Base-by-base conservation (phyloP, 2,113 vertebrate genomes). In the Zosterops hypoxanthus region DNA sequence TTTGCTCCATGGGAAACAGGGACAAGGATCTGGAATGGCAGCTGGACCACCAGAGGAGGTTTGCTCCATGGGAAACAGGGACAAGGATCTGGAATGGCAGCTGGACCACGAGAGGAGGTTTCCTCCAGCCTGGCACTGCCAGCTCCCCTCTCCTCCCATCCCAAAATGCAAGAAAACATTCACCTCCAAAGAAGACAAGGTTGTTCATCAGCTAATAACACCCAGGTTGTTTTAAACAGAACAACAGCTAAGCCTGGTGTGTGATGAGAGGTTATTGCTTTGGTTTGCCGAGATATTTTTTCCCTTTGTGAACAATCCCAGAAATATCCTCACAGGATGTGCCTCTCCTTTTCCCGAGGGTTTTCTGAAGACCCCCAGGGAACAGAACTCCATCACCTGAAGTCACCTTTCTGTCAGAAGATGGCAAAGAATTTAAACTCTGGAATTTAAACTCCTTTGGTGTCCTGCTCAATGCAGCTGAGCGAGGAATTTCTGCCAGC, bases 391-490 rank as follows among this genome's bases (percentile, higher is more conserved):
- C 66, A 87, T 93, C 76, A 95, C 93, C 95, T 91, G 71, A 91
- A 96, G 93, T 96, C 97, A 96, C 90, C 94, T 96, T 88, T 89
- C 70, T 83, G 92, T 68, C 68, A 61, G 44, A 88, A 97, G 80
- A 83, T 59, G 12, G 23, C 12, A 49, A 24, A 49, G 47, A 49
- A 49, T 49, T 24, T 12, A 24, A 49, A 24, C 23, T 92, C 83
- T 81, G 86, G 96, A 96, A 97, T 95, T 98, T 96, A 96, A 98
- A 97, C 87, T 96, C 91, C 92, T 63, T 83, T 42, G 82, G 75
- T 83, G 94, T 68, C 94, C 85, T 85, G 88, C 89, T 91, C 93
- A 88, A 92, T 72, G 47, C 49, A 86, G 53, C 55, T 36, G 93
- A 97, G 95, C 79, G 75, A 88, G 96, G 96, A 96, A 96, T 94